Percentiles rank a stretch among this genome's conserved stretches.
Evolutionary conservation across 2,888 invertebrate species (phyloP).

Genomic region (Fabriciana adippe): DNA sequence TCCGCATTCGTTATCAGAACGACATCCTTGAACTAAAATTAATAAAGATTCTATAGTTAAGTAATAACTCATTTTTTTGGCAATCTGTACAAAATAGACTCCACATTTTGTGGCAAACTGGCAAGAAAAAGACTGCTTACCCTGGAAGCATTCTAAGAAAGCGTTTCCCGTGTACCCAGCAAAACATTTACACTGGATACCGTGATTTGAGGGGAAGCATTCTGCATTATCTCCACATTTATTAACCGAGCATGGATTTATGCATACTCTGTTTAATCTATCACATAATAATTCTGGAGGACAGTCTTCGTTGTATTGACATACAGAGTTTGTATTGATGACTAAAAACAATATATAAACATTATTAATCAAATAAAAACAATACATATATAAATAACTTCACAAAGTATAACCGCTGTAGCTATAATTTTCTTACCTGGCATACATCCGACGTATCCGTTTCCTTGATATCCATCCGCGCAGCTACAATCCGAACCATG

Average conservation of each 20-base stretch:
- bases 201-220: conserved; percentile 89
- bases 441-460: conserved; percentile 90
- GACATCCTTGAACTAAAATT: conserved; percentile 85
- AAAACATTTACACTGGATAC: conserved; percentile 88
- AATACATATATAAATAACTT: neutral
- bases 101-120: no score
- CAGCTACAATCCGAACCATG: conserved; percentile 94
- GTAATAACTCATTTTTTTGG: neutral
- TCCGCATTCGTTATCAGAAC: conserved; percentile 87
- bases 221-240: conserved; percentile 92
- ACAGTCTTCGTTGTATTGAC: conserved; percentile 95
- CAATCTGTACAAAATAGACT: no score
- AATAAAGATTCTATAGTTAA: neutral
- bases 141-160: conserved; percentile 86
- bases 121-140: conserved; percentile 54
- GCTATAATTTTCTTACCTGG: conserved; percentile 81
- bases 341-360: conserved; percentile 54
- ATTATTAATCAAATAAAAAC: no score
- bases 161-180: conserved; percentile 90
- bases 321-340: conserved; percentile 77
- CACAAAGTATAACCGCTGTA: neutral
- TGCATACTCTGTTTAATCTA: conserved; percentile 90
- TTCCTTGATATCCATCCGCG: conserved; percentile 92
- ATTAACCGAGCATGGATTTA: conserved; percentile 90
- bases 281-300: conserved; percentile 93